Evolutionary conservation across 2,888 invertebrate genomes (phyloP), one percentile per base, ranked within the genome.

Genomic region (Xestia rhomboidea): DNA sequence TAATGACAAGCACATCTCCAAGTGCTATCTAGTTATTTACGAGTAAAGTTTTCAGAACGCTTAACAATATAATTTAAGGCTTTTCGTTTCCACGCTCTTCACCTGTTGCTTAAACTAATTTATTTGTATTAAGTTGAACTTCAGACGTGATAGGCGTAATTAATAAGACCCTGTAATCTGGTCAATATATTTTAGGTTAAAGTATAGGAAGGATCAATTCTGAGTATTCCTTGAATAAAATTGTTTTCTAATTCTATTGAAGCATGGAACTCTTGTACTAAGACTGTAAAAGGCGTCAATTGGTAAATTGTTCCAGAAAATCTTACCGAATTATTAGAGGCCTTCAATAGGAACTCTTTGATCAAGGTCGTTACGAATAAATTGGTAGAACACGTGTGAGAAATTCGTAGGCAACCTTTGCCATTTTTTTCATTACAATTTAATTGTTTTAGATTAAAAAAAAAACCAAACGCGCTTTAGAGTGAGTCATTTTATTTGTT

Each of bases 31-130:
- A n/a, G 6, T 41, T 46, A 64, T 79, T 79, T 64, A 64, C n/a
- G 46, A 67, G 8, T 15, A 60, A 81, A 81, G 21, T 79, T 79
- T 67, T 34, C 49, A 34, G n/a, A 63, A 44, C 44, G 34, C 7
- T 21, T 27, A 34, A 49, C 11, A 57, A n/a, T 57, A 41, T 41
- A 44, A 60, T 34, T 60, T 64, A 30, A 51, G 27, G 11, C n/a
- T 34, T 81, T 44, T 60, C 38, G 11, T n/a, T 71, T 51, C 38
- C 51, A 27, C 41, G 27, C 51, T 62, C n/a, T 44, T 79, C 57
- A 63, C 30, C 57, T 67, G 49, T 67, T 79, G 51, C 34, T 60
- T 44, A 30, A 8, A 34, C n/a, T 41, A 60, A 80, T 67, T 54
- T 46, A 63, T 46, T 57, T 21, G n/a, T 6, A 24, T 30, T 73